A percentile compares a stretch with the other conserved stretches of the same genome.
phyloP scores from a whole-genome alignment of 2,888 invertebrate species.

The Drosophila formosana region DNA sequence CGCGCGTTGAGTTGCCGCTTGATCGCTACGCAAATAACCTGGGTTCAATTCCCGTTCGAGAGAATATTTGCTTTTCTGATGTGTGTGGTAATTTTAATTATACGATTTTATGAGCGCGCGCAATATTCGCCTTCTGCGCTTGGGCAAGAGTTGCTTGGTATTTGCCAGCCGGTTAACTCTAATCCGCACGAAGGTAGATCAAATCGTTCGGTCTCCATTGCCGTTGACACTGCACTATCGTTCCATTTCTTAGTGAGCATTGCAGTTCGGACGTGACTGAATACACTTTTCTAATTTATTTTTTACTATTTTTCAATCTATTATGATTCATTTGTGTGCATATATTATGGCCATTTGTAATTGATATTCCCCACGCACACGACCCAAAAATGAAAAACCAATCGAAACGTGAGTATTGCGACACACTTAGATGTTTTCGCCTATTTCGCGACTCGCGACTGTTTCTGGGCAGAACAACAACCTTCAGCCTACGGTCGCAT shows the following conservation, averaged over 20 bases:
- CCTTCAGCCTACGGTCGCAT: conserved; percentile 47
- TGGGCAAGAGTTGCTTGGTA: conserved; percentile 82
- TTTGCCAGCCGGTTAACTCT: conserved; percentile 71
- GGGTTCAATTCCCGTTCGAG: conserved; percentile 43
- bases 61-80: background rate
- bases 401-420: conserved; percentile 39
- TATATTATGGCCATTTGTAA: background rate
- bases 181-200: conserved; percentile 84
- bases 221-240: conserved; percentile 81
- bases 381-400: conserved; percentile 67
- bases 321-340: background rate
- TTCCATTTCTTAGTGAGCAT: conserved; percentile 66
- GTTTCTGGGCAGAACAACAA: conserved; percentile 43
- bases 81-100: background rate
- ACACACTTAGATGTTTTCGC: conserved; percentile 33
- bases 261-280: conserved; percentile 73
- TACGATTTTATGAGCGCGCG: background rate
- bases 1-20: conserved; percentile 15
- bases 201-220: conserved; percentile 81
- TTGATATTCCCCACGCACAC: conserved; percentile 54
- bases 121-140: conserved; percentile 72
- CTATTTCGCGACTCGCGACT: conserved; percentile 23
- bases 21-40: too few relatives aligned
- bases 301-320: conserved; percentile 4
- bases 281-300: conserved; percentile 63